Conservation (phyloP, 2,113 vertebrate genomes). For the Egretta garzetta region DNA sequence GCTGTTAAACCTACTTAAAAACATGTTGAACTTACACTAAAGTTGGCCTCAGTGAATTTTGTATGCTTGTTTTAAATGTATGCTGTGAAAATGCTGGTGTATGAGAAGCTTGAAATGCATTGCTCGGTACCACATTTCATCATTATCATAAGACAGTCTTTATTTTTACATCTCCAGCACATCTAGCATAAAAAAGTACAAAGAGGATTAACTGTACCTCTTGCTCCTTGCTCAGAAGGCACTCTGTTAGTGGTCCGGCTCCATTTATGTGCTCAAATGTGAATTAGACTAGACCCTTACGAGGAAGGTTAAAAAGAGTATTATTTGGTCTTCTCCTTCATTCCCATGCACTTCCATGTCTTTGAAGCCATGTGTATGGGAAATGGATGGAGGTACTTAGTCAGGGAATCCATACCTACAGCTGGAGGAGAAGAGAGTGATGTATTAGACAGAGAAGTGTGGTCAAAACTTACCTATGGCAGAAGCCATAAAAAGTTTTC, state of each 20-base stretch:
- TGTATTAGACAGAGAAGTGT: background rate
- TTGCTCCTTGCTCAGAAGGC: background rate
- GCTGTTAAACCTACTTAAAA: background rate
- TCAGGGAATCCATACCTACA: background rate
- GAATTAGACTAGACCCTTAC: background rate
- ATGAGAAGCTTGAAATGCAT: conserved; percentile 54
- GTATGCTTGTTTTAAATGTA: conserved; percentile 29
- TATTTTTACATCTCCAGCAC: conserved; percentile 26
- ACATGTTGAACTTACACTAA: background rate
- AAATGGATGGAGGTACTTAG: background rate
- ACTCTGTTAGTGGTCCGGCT: background rate
- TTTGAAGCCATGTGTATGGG: background rate
- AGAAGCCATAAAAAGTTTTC: background rate
- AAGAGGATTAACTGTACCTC: background rate
- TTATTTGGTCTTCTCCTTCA: background rate
- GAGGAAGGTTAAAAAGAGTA: background rate
- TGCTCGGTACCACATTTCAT: conserved; percentile 30
- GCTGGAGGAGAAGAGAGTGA: background rate
- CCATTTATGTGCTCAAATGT: background rate
- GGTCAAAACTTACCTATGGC: background rate
- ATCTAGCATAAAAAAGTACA: background rate
- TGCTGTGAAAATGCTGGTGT: conserved; percentile 35
- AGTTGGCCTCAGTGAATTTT: background rate
- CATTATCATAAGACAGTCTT: conserved; percentile 15
- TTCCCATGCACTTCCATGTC: background rate